Base-by-base conservation (phyloP, 2,888 invertebrate species). In the Zygaena filipendulae region DNA sequence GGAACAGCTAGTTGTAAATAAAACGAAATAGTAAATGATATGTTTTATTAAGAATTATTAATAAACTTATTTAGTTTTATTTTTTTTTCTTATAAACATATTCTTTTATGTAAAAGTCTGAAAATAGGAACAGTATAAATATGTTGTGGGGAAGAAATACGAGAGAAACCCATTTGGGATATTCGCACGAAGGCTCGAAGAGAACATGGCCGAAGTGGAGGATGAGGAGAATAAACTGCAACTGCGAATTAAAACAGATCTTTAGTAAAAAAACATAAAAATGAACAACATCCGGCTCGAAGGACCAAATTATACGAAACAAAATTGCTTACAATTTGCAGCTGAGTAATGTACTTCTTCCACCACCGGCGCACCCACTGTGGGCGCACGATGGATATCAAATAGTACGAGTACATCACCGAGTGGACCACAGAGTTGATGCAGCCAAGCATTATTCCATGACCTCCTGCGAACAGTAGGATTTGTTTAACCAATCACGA, bases 341-440 rank as follows among this genome's bases (percentile, higher is more conserved):
- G 57, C 53, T 90, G 90, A 0, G 95, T 95, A 51, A 93, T 86
- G 55, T 91, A 84, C 44, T 89, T 90, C 67, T 93, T 93, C 90
- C 91, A 91, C 88, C 89, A 89, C 45, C 84, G 87, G 36, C 87
- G 82, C 45, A 89, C 88, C 79, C 88, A 88, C 26, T 83, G 81
- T 13, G 88, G 88, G 27, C 90, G 84, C 44, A 87, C 74, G 12
- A 90, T 87, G 3, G 91, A 82, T 38, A 90, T 49, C 25, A 91
- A 80, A 62, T 93, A 93, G 62, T 93, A 90, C 0, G 80, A 63
- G 64, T 93, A 93, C 92, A 93, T 92, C 25, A 91, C 69, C 1
- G 86, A 61, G 52, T 93, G 92, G 3, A 93, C 90, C 42, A 88
- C 75, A 2, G 85, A 83, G 66, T 93, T 93, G 30, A 90, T 61